These are phyloP conservation scores for Eira barbara DNA, from an alignment of 2,113 vertebrate genomes.

Conservation along the genomic window DNA sequence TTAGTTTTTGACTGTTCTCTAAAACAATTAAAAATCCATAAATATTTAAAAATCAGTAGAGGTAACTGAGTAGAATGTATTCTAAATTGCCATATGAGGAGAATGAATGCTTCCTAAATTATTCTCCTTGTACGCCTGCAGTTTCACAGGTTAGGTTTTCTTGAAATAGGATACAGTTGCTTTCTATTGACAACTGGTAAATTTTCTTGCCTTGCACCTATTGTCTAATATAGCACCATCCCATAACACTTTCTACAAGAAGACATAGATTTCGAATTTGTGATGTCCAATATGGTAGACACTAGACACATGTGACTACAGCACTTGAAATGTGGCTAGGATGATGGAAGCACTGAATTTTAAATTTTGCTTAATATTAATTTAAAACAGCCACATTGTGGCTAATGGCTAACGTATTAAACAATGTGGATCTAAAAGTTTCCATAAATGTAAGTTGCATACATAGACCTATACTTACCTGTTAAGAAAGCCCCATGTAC, in stretches of 20 bases:
- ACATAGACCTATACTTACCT: background rate
- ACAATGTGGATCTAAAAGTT: background rate
- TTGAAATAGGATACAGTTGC: background rate
- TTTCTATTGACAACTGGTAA: background rate
- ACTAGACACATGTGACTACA: background rate
- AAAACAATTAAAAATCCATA: background rate
- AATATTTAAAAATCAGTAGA: background rate
- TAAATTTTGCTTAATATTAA: background rate
- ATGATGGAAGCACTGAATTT: background rate
- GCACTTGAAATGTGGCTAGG: background rate
- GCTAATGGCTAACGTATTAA: background rate
- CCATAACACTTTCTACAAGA: background rate
- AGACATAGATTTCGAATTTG: background rate
- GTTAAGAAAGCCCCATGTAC: background rate
- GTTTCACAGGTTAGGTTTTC: background rate
- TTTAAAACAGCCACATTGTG: background rate
- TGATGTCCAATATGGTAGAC: background rate
- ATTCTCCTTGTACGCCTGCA: background rate
- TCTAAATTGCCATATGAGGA: background rate
- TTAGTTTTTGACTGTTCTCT: background rate
- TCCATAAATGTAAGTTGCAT: background rate
- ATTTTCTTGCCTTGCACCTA: background rate
- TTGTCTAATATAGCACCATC: background rate
- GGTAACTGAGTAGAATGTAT: background rate
- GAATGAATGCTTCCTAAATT: background rate